Percentiles rank a stretch among this genome's conserved stretches.
These are phyloP conservation scores for Cervus canadensis DNA, from an alignment of 2,113 vertebrate species.

Conservation along the genomic window DNA sequence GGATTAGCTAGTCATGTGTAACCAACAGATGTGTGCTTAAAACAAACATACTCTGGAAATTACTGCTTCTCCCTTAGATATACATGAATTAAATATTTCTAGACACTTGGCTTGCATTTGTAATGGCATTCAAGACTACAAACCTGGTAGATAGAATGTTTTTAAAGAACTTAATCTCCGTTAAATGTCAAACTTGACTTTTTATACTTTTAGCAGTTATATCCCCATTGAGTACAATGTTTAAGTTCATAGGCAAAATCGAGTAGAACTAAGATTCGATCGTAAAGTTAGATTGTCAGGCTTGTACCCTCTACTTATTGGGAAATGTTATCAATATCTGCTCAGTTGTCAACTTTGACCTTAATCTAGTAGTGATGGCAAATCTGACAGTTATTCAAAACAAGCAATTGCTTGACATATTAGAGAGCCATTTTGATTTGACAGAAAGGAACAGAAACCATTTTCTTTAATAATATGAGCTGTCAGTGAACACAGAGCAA, in stretches of 20 bases:
- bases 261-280: conserved; percentile 22
- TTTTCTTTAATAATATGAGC: conserved; percentile 73
- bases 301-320: background rate
- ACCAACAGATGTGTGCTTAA: conserved; percentile 22
- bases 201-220: background rate
- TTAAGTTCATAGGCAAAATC: conserved; percentile 39
- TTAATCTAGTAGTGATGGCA: conserved; percentile 35
- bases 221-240: conserved; percentile 9
- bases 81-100: conserved; percentile 22
- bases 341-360: conserved; percentile 64
- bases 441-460: conserved; percentile 27
- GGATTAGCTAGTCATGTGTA: background rate
- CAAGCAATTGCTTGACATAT: conserved; percentile 60
- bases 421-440: conserved; percentile 53
- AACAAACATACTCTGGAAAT: conserved; percentile 48
- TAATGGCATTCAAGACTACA: background rate
- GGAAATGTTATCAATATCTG: background rate
- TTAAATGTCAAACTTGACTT: conserved; percentile 50
- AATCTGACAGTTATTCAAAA: conserved; percentile 45
- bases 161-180: conserved; percentile 53
- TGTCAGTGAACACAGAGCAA: conserved; percentile 55
- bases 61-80: background rate
- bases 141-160: background rate
- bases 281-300: background rate
- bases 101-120: conserved; percentile 34